Conservation (phyloP, 2,113 vertebrate species). For the Paracanthobrama guichenoti region DNA sequence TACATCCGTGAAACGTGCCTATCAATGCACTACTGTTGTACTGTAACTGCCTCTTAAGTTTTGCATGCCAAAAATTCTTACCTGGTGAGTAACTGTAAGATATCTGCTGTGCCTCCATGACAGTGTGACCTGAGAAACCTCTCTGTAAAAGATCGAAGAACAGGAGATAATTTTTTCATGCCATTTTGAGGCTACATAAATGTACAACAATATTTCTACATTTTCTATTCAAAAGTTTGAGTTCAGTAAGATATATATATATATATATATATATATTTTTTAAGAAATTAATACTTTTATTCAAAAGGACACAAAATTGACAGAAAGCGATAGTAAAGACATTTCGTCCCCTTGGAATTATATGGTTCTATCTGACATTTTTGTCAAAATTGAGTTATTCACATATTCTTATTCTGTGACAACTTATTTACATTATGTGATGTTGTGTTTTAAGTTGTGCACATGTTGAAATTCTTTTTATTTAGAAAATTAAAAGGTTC, state of each 20-base stretch:
- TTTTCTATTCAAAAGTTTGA: not conserved
- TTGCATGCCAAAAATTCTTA: conserved; percentile 64
- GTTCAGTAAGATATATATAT: not conserved
- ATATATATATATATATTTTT: too few species aligned
- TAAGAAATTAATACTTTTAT: not conserved
- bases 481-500: too few species aligned
- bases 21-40: conserved; percentile 42
- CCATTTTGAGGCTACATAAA: not conserved
- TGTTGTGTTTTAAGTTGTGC: too few species aligned
- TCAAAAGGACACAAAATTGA: not conserved
- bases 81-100: conserved; percentile 73
- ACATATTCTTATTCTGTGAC: too few species aligned
- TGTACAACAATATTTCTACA: not conserved
- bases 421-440: too few species aligned
- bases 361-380: too few species aligned
- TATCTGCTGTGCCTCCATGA: conserved; percentile 55
- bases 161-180: not conserved
- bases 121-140: conserved; percentile 54
- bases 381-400: too few species aligned
- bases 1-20: not conserved
- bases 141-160: conserved; percentile 67
- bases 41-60: conserved; percentile 18
- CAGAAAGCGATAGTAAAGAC: not conserved
- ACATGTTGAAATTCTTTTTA: too few species aligned
- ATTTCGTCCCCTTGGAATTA: not conserved